These are phyloP conservation scores for Formicarius rufipectus DNA, from an alignment of 2,113 vertebrate species.

Conservation along the genomic window DNA sequence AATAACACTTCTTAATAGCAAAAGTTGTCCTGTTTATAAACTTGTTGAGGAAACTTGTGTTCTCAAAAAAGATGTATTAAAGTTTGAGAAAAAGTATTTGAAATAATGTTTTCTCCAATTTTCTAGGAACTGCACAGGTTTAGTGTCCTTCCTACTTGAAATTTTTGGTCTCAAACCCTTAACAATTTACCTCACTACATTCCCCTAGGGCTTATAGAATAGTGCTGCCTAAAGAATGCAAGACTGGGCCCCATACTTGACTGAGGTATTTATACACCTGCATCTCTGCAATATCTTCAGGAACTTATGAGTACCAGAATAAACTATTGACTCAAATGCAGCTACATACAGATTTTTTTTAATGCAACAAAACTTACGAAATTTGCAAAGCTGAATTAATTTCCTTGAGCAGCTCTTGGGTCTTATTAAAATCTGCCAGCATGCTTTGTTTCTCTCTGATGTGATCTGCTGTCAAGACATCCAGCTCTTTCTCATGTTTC, in stretches of 20 bases:
- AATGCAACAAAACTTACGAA: conserved; percentile 85
- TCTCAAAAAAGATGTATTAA: not conserved
- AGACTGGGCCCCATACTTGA: not conserved
- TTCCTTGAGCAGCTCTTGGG: conserved; percentile 97
- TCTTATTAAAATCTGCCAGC: conserved; percentile 98
- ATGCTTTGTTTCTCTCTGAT: conserved; percentile 96
- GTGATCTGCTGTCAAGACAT: conserved; percentile 88
- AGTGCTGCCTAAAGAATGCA: not conserved
- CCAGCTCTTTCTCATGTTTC: conserved; percentile 91
- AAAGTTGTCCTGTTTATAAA: not conserved
- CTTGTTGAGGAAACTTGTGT: not conserved
- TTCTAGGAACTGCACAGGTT: not conserved
- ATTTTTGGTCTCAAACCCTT: not conserved
- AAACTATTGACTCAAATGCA: conserved; percentile 35
- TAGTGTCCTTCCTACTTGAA: not conserved
- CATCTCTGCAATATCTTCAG: not conserved
- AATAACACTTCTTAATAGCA: not conserved
- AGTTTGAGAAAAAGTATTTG: not conserved
- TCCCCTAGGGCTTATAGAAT: not conserved
- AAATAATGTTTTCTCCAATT: not conserved
- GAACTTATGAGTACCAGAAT: not conserved
- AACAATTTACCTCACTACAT: not conserved
- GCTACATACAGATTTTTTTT: conserved; percentile 51
- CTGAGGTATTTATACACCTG: not conserved
- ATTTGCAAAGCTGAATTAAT: conserved; percentile 98